Conservation (phyloP, 2,113 vertebrate species). For the Triplophysa siluroides region DNA sequence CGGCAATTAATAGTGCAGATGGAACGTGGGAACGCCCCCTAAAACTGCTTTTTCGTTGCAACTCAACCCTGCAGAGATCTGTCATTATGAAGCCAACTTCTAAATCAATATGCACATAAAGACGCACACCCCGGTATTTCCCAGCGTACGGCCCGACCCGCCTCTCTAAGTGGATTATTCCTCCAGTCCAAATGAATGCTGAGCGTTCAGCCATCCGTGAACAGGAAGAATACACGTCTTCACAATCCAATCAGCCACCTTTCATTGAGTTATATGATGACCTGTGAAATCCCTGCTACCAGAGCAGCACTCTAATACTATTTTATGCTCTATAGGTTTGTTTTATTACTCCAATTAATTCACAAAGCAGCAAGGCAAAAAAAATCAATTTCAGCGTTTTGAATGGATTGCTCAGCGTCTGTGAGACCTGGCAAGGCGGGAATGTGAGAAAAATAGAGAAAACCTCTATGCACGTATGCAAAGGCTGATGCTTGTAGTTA, state of each 20-base stretch:
- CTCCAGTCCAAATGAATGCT: slow-evolving; percentile 36
- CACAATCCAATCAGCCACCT: slow-evolving; percentile 43
- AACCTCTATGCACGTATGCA: neutral
- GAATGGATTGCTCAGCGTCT: slow-evolving; percentile 25
- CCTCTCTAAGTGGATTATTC: slow-evolving; percentile 53
- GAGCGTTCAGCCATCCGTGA: slow-evolving; percentile 48
- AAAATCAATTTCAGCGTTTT: slow-evolving; percentile 44
- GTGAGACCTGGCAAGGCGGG: neutral
- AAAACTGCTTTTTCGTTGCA: neutral
- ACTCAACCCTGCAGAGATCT: slow-evolving; percentile 10
- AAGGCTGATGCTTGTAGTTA: neutral
- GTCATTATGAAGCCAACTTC: neutral
- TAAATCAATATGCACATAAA: slow-evolving; percentile 11
- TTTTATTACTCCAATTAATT: slow-evolving; percentile 57
- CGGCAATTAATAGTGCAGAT: neutral
- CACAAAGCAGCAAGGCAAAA: slow-evolving; percentile 40
- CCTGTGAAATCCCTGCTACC: slow-evolving; percentile 46
- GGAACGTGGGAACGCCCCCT: neutral
- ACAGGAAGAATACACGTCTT: slow-evolving; percentile 42
- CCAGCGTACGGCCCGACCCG: slow-evolving; percentile 10
- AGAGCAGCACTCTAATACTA: slow-evolving; percentile 30
- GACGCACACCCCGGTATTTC: slow-evolving; percentile 14
- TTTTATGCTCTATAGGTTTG: slow-evolving; percentile 52
- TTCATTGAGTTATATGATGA: slow-evolving; percentile 55
- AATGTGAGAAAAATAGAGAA: too few species aligned